Conservation (phyloP, 2,797 vertebrate genomes). For the Hemibagrus guttatus region DNA sequence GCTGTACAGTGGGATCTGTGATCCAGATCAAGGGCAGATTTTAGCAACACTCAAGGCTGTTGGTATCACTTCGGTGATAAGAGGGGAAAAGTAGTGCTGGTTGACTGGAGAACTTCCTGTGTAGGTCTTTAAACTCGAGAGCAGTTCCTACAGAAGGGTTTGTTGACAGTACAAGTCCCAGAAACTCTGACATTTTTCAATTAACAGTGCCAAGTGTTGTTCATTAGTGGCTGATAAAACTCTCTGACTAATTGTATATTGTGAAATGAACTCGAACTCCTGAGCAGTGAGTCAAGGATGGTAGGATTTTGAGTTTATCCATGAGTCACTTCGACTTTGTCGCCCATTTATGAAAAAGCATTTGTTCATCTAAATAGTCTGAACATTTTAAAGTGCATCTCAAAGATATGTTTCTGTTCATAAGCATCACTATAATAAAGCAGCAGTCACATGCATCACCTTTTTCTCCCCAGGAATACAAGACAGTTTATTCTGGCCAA, state of each 20-base stretch:
- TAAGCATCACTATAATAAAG: neutral
- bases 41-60: neutral
- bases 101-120: neutral
- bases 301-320: neutral
- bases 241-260: neutral
- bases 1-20: neutral
- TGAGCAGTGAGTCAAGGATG: neutral
- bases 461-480: neutral
- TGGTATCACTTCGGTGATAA: conserved; percentile 16
- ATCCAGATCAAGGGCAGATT: neutral
- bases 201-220: neutral
- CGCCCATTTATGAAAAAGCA: neutral
- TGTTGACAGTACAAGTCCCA: neutral
- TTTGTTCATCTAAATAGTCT: neutral
- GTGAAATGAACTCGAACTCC: neutral
- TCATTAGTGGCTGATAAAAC: neutral
- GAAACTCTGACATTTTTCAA: neutral
- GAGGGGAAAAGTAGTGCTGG: neutral
- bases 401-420: neutral
- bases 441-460: neutral
- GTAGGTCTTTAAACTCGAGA: conserved; percentile 6
- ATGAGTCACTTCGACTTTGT: neutral
- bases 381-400: neutral
- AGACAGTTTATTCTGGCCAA: neutral
- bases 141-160: neutral